phyloP scores from a whole-genome alignment of 2,797 vertebrate species.

The Hippoglossus hippoglossus region DNA sequence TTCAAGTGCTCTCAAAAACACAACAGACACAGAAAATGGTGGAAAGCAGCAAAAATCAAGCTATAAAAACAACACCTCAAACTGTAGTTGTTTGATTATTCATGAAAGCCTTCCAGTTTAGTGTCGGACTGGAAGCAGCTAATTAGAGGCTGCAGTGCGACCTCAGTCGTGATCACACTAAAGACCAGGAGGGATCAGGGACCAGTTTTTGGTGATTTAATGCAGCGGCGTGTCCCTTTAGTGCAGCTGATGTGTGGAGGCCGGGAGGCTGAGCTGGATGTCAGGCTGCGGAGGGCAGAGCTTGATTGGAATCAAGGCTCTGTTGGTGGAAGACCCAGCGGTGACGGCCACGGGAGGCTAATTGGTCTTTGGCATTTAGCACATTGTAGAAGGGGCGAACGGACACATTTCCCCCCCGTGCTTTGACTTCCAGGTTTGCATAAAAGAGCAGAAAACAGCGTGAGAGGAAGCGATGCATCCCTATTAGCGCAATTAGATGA shows the following conservation, averaged over 20 bases:
- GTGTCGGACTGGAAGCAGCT: conserved; percentile 9
- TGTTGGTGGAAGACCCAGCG: conserved; percentile 62
- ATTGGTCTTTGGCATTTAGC: conserved; percentile 88
- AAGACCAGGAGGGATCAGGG: conserved; percentile 1
- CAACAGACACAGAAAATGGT: no score
- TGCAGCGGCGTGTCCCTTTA: neutral
- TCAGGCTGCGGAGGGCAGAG: conserved; percentile 43
- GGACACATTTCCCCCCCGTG: conserved; percentile 68
- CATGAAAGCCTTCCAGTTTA: neutral
- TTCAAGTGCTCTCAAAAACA: no score
- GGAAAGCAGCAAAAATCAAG: no score
- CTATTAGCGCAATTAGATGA: conserved; percentile 27
- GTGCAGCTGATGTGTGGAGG: conserved; percentile 20
- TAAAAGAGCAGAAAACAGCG: conserved; percentile 56
- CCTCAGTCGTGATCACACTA: neutral
- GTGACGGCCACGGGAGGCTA: conserved; percentile 78
- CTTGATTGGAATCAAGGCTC: conserved; percentile 77
- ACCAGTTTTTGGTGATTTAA: neutral
- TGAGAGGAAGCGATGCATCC: conserved; percentile 19
- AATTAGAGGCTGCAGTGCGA: conserved; percentile 10
- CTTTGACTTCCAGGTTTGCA: conserved; percentile 70
- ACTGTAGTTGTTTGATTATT: no score
- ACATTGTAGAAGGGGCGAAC: conserved; percentile 79
- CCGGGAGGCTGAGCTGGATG: conserved; percentile 50
- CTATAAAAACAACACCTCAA: no score